phyloP scores from a whole-genome alignment of 2,113 vertebrate genomes.

The Neolamprologus toae region DNA sequence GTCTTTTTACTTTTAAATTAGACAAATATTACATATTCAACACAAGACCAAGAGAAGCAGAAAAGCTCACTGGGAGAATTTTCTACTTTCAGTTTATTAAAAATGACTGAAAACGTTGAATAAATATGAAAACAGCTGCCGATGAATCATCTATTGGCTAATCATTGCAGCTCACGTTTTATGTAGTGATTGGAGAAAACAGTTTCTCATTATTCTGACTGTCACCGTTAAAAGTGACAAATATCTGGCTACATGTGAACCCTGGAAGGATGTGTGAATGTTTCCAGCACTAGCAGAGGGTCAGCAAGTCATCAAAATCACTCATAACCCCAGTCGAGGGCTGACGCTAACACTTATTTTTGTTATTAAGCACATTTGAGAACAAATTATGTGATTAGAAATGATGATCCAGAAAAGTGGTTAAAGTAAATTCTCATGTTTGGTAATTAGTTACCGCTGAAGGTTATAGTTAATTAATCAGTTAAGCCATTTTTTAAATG shows the following conservation, averaged over 20 bases:
- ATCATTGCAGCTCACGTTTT: background rate
- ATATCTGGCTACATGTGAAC: background rate
- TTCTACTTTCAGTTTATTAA: background rate
- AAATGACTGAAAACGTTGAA: rapidly evolving
- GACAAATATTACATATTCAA: background rate
- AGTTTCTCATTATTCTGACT: background rate
- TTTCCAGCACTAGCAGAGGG: background rate
- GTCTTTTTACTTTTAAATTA: background rate
- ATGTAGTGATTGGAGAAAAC: background rate
- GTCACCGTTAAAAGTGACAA: background rate
- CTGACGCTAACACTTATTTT: rapidly evolving
- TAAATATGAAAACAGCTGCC: background rate
- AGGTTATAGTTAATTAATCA: background rate
- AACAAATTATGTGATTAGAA: background rate
- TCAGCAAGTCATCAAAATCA: background rate
- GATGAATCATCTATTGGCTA: background rate
- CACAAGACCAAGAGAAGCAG: background rate
- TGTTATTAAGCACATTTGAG: background rate
- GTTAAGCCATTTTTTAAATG: background rate
- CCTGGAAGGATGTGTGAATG: background rate
- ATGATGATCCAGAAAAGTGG: background rate
- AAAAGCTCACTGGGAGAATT: background rate
- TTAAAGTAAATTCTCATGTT: background rate
- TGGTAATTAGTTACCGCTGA: background rate
- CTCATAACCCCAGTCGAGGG: background rate